Base-by-base conservation (phyloP, 2,888 invertebrate genomes). In the Pandemis heparana region DNA sequence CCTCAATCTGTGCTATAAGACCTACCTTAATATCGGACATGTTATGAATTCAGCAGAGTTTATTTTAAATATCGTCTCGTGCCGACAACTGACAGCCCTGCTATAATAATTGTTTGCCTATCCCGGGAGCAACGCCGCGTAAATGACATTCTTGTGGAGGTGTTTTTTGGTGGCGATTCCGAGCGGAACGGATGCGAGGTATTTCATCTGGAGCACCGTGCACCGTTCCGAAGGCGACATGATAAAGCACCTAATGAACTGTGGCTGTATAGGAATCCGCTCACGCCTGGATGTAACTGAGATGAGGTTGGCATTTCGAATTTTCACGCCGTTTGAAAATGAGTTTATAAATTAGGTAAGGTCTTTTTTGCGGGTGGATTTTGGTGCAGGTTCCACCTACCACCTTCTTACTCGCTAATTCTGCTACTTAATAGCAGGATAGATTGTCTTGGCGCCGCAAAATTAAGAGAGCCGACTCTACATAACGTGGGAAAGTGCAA, bases 91-190 rank as follows among this genome's bases (percentile, higher is more conserved):
- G 71, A 16, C 81, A 85, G 48, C 83, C 85, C 82, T 85, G 79
- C 61, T 51, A 75, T 78, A 78, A 78, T 80, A 79, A 81, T 79
- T 79, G 82, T 80, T 81, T 77, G 81, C 78, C 76, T 79, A 79
- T 79, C 79, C 75, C 66, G 64, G 69, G 71, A 68, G 75, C 73
- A 71, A 86, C 84, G 89, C 71, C 73, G 87, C 84, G 89, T 89
- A 90, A 91, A 90, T 91, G 88, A 85, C 92, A 92, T 92, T 92
- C 92, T 87, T 80, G 80, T 81, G 78, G 73, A 80, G 82, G 78
- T 81, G 90, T 92, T 92, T 92, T 92, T 92, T 91, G 89, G 88
- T 85, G 78, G 78, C 77, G 82, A 76, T 79, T 79, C 76, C 77
- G 80, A 87, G 87, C 89, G 91, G 89, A 91, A 91, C 92, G 88